Evolutionary conservation across 2,113 vertebrate species (phyloP), one percentile per base, ranked within the genome.

Genomic region (Callorhinus ursinus): DNA sequence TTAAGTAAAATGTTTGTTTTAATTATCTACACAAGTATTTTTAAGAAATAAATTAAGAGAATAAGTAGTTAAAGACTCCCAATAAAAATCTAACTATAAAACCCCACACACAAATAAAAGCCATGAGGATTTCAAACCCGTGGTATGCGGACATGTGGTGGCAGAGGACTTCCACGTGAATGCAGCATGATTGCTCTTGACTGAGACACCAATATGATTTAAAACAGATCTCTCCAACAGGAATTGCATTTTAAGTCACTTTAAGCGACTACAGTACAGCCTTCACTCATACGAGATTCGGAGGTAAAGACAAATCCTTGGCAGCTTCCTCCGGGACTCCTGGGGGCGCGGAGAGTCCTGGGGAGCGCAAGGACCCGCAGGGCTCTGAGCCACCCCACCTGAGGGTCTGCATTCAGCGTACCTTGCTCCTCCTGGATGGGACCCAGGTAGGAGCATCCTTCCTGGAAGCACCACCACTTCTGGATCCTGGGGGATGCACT

Each of bases 401-500:
- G n/a, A 42, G 71, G 12, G 11, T 14, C 71, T 24, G n/a, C 22
- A 4, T 33, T 1, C 42, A 14, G 65, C 6, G 4, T 24, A 7
- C 42, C 19, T 22, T 4, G n/a, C 26, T 2, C 42, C 13, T 28
- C 36, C 39, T 26, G 39, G 71, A 74, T 22, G 11, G 2, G 24
- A 46, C 39, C 76, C 28, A 1, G 42, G 31, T 3, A 0, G 18
- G 57, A n/a, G 63, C 63, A 7, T 18, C 51, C 72, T 87, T 39
- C 21, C 28, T 1, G 36, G 31, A 1, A 55, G 21, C 4, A 0
- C 33, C 0, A 18, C 26, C 0, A 6, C 51, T 7, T 14, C 88
- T 0, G 92, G 36, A 98, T 98, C 98, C 46, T 96, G 99, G 98
- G 98, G 99, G 97, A 96, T 96, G 98, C 97, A 98, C 98, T 99